Percentiles rank a stretch among this genome's conserved stretches.
Conservation (phyloP, 2,113 vertebrate species). For the Symphodus melops region DNA sequence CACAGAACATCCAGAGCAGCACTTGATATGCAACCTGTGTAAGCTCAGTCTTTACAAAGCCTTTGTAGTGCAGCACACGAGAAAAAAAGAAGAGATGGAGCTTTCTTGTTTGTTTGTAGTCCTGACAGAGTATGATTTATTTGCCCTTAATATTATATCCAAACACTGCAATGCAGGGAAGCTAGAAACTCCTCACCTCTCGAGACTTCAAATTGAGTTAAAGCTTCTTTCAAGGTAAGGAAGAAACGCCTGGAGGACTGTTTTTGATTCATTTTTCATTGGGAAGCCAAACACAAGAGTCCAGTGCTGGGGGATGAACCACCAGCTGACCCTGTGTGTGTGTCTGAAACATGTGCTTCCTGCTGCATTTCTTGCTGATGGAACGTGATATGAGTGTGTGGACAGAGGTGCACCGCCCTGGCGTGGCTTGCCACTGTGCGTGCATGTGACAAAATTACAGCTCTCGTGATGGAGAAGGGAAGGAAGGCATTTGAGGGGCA, state of each 20-base stretch:
- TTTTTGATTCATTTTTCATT: slow-evolving; percentile 64
- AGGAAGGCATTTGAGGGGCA: slow-evolving; percentile 57
- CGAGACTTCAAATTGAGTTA: slow-evolving; percentile 55
- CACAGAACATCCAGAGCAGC: background rate
- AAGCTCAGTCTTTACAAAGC: background rate
- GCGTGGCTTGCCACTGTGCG: slow-evolving; percentile 19
- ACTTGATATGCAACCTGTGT: background rate
- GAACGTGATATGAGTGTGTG: slow-evolving; percentile 38
- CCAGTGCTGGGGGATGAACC: slow-evolving; percentile 48
- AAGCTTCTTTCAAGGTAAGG: slow-evolving; percentile 55
- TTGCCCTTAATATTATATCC: slow-evolving; percentile 27
- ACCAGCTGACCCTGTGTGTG: slow-evolving; percentile 29
- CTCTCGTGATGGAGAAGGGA: slow-evolving; percentile 54
- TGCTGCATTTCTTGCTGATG: slow-evolving; percentile 47
- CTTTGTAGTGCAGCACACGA: background rate
- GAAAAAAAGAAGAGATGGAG: background rate
- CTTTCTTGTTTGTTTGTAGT: slow-evolving; percentile 19
- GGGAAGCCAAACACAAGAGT: slow-evolving; percentile 29
- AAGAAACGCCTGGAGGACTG: slow-evolving; percentile 40
- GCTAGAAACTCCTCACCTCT: slow-evolving; percentile 22
- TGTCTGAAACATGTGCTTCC: slow-evolving; percentile 34
- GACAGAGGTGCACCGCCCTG: slow-evolving; percentile 33
- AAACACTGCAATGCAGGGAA: slow-evolving; percentile 46
- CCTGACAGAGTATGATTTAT: slow-evolving; percentile 39
- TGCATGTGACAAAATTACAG: slow-evolving; percentile 62